These are phyloP conservation scores for Scelioninae gen. 2 DNA, from an alignment of 2,888 invertebrate species.

Conservation along the genomic window DNA sequence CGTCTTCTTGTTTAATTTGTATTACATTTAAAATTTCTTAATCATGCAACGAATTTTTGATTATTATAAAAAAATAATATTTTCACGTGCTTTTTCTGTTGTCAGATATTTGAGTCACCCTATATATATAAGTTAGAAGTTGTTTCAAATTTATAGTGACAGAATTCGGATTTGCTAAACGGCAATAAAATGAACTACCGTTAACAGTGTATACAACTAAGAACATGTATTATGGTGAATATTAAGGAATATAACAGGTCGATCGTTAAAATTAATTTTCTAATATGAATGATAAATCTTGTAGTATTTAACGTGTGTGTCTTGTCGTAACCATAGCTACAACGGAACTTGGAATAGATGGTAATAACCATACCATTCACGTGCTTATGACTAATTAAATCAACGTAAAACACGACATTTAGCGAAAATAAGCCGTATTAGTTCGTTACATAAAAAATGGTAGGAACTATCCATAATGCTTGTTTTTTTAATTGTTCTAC, in stretches of 20 bases:
- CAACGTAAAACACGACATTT: constrained; percentile 43
- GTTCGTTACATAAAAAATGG: background rate
- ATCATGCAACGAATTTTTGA: no score
- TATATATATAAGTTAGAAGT: no score
- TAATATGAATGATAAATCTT: constrained; percentile 48
- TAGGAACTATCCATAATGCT: background rate
- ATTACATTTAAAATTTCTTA: no score
- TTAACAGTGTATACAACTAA: background rate
- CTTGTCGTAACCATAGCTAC: constrained; percentile 44
- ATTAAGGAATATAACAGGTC: constrained; percentile 35
- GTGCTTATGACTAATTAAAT: constrained; percentile 47
- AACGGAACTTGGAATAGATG: constrained; percentile 47
- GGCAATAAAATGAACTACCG: constrained; percentile 9
- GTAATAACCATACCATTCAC: constrained; percentile 46
- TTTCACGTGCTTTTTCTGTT: no score
- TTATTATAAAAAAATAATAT: no score
- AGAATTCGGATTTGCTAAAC: background rate
- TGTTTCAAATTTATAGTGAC: no score
- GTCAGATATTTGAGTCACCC: no score
- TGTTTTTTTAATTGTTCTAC: constrained; percentile 11
- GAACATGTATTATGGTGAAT: constrained; percentile 31
- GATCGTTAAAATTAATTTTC: constrained; percentile 41
- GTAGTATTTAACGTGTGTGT: constrained; percentile 31
- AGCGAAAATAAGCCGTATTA: constrained; percentile 32
- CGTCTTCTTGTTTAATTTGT: no score